Evolutionary conservation across 37 sponge, comb jelly and placozoan species (phyloP), one percentile per base, ranked within the genome.

Genomic region (Halisarca cf. caerulea): DNA sequence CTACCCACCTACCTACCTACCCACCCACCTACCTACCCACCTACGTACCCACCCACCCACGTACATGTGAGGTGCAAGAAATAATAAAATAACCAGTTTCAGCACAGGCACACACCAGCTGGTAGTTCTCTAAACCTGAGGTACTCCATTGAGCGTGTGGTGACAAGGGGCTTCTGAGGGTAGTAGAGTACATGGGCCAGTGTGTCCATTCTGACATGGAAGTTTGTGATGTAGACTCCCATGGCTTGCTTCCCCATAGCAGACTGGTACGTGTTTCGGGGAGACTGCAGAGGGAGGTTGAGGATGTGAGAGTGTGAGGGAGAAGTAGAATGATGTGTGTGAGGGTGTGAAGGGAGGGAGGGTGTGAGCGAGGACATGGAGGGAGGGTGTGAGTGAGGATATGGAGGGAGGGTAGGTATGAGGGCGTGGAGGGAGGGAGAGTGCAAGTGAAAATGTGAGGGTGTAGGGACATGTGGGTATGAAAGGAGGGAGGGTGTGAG

Each of bases 171-270:
- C 79, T 99, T 99, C 94, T 99, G 99, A 14, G 99, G 99, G 82
- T 99, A 99, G 78, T 93, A 99, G 53, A 99, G 92, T 5, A 99
- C 99, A 53, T 99, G 99, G 20, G 99, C 99, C 60, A 99, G 88
- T 0, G 99, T 99, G 89, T 99, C 99, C 99, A 99, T 99, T 9
- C 99, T 88, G 35, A 99, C 98, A 64, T 99, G 99, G 86, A 91
- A 99, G 85, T 99, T 99, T 27, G 99, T 99, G 87, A 97, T 99
- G 91, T 99, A 99, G 51, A 99, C 99, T 0, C 99, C 99, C 99
- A 99, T 99, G 34, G 99, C 99, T 53, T 99, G 99, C 83, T 99
- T 99, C 37, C 99, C 99, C 99, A 99, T 99, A 86, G 99, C 99
- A 37, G 96, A 95, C 85, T 99, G 99, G 92, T 99, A 99, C 30